Percentiles rank a stretch among this genome's conserved stretches.
Conservation (phyloP, 2,113 vertebrate genomes). For the Pica pica region DNA sequence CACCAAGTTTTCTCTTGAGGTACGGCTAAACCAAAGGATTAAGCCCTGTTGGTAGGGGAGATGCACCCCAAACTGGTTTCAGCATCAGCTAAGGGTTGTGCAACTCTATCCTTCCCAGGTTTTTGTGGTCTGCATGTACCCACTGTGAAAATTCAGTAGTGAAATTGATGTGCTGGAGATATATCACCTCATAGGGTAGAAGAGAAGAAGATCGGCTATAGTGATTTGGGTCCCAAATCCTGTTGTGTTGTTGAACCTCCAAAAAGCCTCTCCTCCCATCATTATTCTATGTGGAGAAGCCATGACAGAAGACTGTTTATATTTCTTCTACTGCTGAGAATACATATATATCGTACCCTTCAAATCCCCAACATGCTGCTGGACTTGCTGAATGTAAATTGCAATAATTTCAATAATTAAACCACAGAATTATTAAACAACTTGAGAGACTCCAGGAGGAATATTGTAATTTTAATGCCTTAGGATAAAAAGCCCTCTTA, state of each 20-base stretch:
- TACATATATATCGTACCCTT: neutral
- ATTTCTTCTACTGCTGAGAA: neutral
- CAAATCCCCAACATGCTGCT: neutral
- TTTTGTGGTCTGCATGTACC: neutral
- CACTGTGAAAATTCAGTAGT: neutral
- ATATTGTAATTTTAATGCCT: neutral
- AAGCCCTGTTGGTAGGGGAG: neutral
- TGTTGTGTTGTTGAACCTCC: neutral
- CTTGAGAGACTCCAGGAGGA: neutral
- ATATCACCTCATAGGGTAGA: neutral
- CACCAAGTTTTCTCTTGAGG: neutral
- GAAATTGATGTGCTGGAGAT: neutral
- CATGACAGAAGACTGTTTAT: neutral
- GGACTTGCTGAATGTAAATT: neutral
- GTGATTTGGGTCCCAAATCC: neutral
- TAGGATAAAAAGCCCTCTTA: neutral
- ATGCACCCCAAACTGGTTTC: neutral
- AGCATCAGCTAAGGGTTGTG: neutral
- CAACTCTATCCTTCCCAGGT: neutral
- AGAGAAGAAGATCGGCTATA: neutral
- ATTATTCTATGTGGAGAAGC: neutral
- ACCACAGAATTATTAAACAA: neutral
- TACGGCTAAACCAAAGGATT: neutral
- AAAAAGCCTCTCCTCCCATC: neutral
- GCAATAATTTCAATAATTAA: slow-evolving; percentile 2